Percentiles rank a stretch among this genome's conserved stretches.
Conservation (phyloP, 2,113 vertebrate species). For the Megaptera novaeangliae region DNA sequence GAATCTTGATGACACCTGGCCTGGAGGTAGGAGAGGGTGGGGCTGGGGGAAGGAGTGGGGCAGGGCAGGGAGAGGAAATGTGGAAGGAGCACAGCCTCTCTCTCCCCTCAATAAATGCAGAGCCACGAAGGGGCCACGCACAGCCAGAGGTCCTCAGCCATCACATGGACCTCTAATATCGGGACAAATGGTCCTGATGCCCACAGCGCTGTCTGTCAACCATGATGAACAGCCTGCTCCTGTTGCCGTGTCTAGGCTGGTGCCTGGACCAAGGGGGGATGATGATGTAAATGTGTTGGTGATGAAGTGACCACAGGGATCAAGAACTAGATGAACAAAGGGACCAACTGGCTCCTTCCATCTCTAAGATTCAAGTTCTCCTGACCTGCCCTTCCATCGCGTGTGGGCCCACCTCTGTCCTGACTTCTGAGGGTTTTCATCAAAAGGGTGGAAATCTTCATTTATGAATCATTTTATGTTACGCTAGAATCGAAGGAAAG, state of each 20-base stretch:
- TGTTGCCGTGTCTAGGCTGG: neutral
- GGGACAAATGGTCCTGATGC: neutral
- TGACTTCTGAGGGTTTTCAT: neutral
- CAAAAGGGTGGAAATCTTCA: neutral
- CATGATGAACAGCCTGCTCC: neutral
- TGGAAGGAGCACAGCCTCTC: neutral
- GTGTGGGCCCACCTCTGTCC: neutral
- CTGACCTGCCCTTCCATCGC: accelerated
- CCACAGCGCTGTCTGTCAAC: neutral
- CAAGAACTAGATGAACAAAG: neutral
- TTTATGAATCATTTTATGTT: neutral
- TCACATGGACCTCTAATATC: neutral
- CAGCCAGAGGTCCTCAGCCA: neutral
- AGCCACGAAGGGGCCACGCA: neutral
- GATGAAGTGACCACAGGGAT: neutral
- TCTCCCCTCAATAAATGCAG: neutral
- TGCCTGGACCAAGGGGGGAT: neutral
- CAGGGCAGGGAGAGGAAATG: neutral
- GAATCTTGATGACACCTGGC: neutral
- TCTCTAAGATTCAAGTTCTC: neutral
- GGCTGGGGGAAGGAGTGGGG: neutral
- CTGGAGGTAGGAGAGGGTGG: neutral
- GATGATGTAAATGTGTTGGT: neutral
- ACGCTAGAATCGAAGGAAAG: neutral
- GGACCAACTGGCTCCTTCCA: neutral